phyloP scores from a whole-genome alignment of 2,888 invertebrate genomes.

The Criorhina ranunculi region DNA sequence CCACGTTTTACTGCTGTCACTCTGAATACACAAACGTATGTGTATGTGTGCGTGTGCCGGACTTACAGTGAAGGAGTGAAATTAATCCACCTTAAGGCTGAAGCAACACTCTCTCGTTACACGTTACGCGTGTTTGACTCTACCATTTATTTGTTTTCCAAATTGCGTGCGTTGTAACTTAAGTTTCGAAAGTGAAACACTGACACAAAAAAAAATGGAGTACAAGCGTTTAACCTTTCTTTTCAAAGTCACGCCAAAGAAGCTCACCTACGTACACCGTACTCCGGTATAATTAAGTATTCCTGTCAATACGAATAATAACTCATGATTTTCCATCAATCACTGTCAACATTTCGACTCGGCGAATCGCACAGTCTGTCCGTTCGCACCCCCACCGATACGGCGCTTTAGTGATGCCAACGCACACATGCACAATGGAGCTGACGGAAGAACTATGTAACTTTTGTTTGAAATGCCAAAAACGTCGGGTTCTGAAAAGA shows the following conservation, averaged over 20 bases:
- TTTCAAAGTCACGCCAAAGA: constrained; percentile 58
- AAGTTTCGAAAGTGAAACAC: constrained; percentile 39
- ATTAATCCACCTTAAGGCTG: constrained; percentile 26
- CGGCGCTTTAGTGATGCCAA: neutral
- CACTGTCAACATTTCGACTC: constrained; percentile 68
- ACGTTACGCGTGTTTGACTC: constrained; percentile 28
- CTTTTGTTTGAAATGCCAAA: constrained; percentile 70
- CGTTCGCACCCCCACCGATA: neutral
- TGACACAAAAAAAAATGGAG: constrained; percentile 20
- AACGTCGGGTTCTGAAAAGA: constrained; percentile 56
- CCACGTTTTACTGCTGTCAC: constrained; percentile 11
- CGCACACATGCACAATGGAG: constrained; percentile 9
- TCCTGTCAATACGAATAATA: constrained; percentile 71
- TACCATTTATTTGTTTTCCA: constrained; percentile 21
- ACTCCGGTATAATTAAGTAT: constrained; percentile 61
- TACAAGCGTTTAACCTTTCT: constrained; percentile 42
- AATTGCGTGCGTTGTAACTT: constrained; percentile 43
- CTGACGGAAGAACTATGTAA: constrained; percentile 60
- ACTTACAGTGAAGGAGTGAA: neutral
- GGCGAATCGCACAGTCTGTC: constrained; percentile 15
- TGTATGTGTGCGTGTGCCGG: too few species aligned
- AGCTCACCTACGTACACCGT: constrained; percentile 40
- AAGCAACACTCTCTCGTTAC: constrained; percentile 19
- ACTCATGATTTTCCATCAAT: constrained; percentile 73
- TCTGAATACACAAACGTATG: constrained; percentile 19